Base-by-base conservation (phyloP, 2,888 invertebrate genomes). In the Callyntrura sp. region DNA sequence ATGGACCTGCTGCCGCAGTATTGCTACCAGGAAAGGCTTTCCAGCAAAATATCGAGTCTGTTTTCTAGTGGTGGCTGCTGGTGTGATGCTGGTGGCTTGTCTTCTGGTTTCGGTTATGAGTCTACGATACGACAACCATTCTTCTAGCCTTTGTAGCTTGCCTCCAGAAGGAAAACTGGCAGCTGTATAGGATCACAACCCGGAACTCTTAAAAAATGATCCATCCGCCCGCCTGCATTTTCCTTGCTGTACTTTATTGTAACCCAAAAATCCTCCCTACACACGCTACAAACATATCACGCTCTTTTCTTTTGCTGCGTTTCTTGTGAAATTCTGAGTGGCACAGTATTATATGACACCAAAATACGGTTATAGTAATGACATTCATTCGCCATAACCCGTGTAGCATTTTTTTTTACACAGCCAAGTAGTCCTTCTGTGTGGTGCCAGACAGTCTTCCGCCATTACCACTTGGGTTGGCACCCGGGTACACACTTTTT, bases 131-230 rank as follows among this genome's bases (percentile, higher is more conserved):
- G 35, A 23, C 60, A 5, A 60, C 60, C 20, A 23, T 57, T n/a
- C 57, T 57, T n/a, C 17, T 55, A 35, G 35, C 35, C 35, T 35
- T n/a, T n/a, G n/a, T 35, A 35, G 3, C 2, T 35, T 4, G 35
- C 48, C 68, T 83, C 83, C 68, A 68, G 79, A 20, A 65, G 78
- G 6, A 6, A 62, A 78, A 81, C 78, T 82, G 87, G 81, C 87
- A 87, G 87, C 81, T 87, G 87, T 82, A 70, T 79, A 70, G 81
- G 87, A 81, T 87, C 87, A 87, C 87, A 87, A 87, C 81, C 87
- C 87, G 87, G 87, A 87, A 87, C 87, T 87, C 81, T 81, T 81
- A 60, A 87, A 60, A 87, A 87, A 85, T 85, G 76, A 78, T 85
- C 85, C 85, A 78, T 85, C 65, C 85, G 45, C 73, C 14, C 25